These are phyloP conservation scores for Eristalis tenax DNA, from an alignment of 2,888 invertebrate species.

Conservation along the genomic window DNA sequence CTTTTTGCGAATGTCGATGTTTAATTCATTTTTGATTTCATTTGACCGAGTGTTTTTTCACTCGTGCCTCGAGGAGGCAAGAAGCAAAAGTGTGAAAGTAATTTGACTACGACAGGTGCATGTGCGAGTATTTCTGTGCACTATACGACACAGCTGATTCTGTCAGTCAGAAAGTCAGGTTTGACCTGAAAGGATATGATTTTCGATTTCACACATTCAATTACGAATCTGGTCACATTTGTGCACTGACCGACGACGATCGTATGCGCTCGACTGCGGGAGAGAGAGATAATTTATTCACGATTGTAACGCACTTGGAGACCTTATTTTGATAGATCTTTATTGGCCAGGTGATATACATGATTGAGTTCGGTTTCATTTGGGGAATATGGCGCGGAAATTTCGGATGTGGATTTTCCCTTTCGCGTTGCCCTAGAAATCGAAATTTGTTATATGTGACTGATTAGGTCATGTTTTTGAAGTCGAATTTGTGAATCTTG, in stretches of 20 bases:
- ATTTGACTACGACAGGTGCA: conserved; percentile 7
- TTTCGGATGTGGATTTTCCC: not conserved
- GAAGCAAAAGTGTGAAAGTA: conserved; percentile 45
- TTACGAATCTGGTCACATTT: conserved; percentile 21
- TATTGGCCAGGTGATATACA: not conserved
- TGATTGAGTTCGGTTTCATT: conserved; percentile 9
- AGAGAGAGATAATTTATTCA: conserved; percentile 12
- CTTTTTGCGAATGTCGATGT: conserved; percentile 42
- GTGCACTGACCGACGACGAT: not conserved
- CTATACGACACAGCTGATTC: conserved; percentile 30
- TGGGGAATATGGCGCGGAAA: not conserved
- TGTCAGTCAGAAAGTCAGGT: conserved; percentile 26
- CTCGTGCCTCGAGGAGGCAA: not conserved
- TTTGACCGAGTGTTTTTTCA: conserved; percentile 40
- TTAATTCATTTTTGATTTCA: conserved; percentile 52
- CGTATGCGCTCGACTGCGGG: not conserved
- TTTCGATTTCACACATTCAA: conserved; percentile 54
- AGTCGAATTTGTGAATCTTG: not conserved
- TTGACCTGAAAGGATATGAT: conserved; percentile 61
- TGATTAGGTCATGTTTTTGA: not conserved
- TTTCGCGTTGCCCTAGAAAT: not conserved
- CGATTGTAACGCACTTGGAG: not conserved
- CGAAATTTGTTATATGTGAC: not conserved
- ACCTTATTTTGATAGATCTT: not conserved
- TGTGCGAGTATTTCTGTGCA: not conserved